Evolutionary conservation across 92 coral and sea anemone genomes (phyloP).

Genomic region (Bergia sp.): DNA sequence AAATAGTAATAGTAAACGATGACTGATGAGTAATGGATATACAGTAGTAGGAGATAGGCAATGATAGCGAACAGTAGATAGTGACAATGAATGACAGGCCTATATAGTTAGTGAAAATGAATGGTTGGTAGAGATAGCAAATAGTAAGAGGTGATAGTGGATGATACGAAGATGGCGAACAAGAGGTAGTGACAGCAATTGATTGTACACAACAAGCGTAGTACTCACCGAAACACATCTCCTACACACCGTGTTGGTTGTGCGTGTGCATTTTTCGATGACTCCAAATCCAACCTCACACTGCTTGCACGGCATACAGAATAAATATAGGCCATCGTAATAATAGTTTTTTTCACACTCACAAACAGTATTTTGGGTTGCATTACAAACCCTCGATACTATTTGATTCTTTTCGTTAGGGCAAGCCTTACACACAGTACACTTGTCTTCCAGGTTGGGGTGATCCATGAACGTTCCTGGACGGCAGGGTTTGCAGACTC

Average conservation of each 20-base stretch:
- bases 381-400: slow-evolving; percentile 35
- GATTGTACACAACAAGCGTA: background rate
- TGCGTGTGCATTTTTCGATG: slow-evolving; percentile 39
- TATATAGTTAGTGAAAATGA: no score
- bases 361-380: slow-evolving; percentile 56
- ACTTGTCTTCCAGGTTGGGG: background rate
- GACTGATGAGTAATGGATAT: no score
- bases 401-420: slow-evolving; percentile 26
- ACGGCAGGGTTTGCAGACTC: slow-evolving; percentile 17
- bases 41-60: no score
- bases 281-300: slow-evolving; percentile 69
- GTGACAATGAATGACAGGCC: no score
- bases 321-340: slow-evolving; percentile 14
- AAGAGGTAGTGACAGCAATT: background rate
- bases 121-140: background rate
- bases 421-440: slow-evolving; percentile 51
- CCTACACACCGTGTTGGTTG: slow-evolving; percentile 54
- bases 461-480: background rate
- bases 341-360: slow-evolving; percentile 47
- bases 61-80: no score
- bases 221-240: slow-evolving; percentile 57
- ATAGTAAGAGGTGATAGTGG: background rate
- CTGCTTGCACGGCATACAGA: slow-evolving; percentile 53
- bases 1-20: no score
- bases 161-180: background rate